Evolutionary conservation across 2,113 vertebrate genomes (phyloP), one percentile per base, ranked within the genome.

Genomic region (Laterallus jamaicensis): DNA sequence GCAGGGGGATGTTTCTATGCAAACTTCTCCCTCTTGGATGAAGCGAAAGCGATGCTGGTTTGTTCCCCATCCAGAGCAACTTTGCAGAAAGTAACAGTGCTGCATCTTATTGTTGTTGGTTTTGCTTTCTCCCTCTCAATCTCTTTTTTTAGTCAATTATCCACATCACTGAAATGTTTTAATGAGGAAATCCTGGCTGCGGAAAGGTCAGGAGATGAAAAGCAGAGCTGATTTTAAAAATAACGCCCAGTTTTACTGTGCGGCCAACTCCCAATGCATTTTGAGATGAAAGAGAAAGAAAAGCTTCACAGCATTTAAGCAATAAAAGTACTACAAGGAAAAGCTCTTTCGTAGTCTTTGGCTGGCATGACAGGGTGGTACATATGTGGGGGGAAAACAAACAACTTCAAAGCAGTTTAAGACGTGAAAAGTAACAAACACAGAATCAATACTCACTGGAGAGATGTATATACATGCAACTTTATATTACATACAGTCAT

Each of bases 191-290:
- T 96, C 83, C 77, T 52, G 47, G 56, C 88, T 90, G 70, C 12
- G 12, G 96, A 88, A 89, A 96, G 81, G 82, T 86, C 91, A 76
- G 68, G 39, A 78, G 83, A 97, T 96, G 87, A 96, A 95, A 97
- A 96, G 87, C 69, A 90, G 85, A 82, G 76, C 60, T 37, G 89
- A 90, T 96, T 97, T 96, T 90, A 89, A 96, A 97, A 98, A 95
- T 95, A 96, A 91, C 91, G 86, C 94, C 95, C 93, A 80, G 82
- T 95, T 87, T 91, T 96, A 92, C 83, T 82, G 83, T 2, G 2
- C 0, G 2, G 88, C 66, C 93, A 79, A 87, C 70, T 98, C 77
- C 83, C 93, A 96, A 5, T 31, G 94, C 50, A 1, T 86, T 97
- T 92, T 69, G 74, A 91, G 94, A 83, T 92, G 94, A 86, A 97